phyloP scores from a whole-genome alignment of 2,797 vertebrate genomes.

The Esox lucius region DNA sequence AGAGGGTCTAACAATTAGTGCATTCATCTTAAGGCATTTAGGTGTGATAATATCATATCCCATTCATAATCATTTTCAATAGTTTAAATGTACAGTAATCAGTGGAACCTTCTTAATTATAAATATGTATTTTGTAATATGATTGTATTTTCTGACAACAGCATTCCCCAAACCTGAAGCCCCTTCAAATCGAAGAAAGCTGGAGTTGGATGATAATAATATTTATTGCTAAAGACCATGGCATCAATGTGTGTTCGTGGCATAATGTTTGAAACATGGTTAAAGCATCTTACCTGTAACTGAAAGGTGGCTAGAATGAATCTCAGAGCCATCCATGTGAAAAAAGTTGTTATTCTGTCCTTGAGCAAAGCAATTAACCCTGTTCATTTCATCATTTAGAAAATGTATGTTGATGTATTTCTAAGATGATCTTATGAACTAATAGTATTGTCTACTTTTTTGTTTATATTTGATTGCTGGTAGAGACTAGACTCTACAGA shows the following conservation, averaged over 20 bases:
- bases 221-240: background rate
- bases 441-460: background rate
- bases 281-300: too few relatives aligned
- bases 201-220: background rate
- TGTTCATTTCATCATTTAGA: background rate
- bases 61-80: background rate
- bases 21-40: too few relatives aligned
- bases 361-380: background rate
- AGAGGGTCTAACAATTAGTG: too few relatives aligned
- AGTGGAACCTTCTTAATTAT: background rate
- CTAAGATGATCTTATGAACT: background rate
- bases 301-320: too few relatives aligned
- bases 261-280: background rate
- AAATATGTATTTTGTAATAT: background rate
- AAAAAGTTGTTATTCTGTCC: too few relatives aligned
- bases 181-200: background rate
- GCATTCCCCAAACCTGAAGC: background rate
- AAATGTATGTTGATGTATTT: background rate
- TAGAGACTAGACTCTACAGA: too few relatives aligned
- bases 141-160: background rate
- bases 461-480: too few relatives aligned
- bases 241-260: background rate
- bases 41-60: too few relatives aligned
- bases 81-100: background rate
- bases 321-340: too few relatives aligned